Conservation (phyloP, 2,888 invertebrate species). For the Cheilosia grossa region DNA sequence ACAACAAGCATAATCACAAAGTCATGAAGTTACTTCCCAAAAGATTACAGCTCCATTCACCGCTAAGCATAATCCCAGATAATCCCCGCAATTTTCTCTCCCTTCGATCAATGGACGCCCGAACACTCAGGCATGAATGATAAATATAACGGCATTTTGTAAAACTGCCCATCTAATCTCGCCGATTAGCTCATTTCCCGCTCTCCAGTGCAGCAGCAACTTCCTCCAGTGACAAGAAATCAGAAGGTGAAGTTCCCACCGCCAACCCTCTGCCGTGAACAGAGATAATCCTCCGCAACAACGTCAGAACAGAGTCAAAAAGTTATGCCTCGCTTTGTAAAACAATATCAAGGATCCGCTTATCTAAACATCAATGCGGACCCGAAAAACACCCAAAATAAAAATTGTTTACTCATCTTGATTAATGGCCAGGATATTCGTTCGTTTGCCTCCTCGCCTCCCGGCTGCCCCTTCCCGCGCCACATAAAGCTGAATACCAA, state of each 20-base stretch:
- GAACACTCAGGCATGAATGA: conserved; percentile 3
- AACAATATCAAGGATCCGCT: conserved; percentile 27
- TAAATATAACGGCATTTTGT: conserved; percentile 21
- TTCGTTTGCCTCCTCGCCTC: conserved; percentile 5
- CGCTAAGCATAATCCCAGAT: conserved; percentile 35
- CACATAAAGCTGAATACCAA: conserved; percentile 18
- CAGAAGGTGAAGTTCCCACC: background rate
- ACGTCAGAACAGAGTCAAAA: background rate
- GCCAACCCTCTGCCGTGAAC: background rate
- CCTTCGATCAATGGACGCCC: background rate
- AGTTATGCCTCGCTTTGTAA: conserved; percentile 10
- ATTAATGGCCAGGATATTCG: conserved; percentile 70
- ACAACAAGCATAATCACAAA: background rate
- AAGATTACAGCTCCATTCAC: conserved; percentile 1
- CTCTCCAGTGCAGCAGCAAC: background rate
- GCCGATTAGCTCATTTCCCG: conserved; percentile 34
- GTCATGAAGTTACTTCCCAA: conserved; percentile 9
- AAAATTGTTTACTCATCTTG: conserved; percentile 72
- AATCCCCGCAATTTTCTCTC: conserved; percentile 12
- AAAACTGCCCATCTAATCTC: conserved; percentile 35
- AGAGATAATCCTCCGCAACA: conserved; percentile 23
- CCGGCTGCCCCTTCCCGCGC: background rate
- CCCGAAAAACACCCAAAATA: conserved; percentile 43
- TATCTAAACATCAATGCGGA: conserved; percentile 48
- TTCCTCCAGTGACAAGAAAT: conserved; percentile 41